Base-by-base conservation (phyloP, 2,888 invertebrate species). In the Lithodes maja region DNA sequence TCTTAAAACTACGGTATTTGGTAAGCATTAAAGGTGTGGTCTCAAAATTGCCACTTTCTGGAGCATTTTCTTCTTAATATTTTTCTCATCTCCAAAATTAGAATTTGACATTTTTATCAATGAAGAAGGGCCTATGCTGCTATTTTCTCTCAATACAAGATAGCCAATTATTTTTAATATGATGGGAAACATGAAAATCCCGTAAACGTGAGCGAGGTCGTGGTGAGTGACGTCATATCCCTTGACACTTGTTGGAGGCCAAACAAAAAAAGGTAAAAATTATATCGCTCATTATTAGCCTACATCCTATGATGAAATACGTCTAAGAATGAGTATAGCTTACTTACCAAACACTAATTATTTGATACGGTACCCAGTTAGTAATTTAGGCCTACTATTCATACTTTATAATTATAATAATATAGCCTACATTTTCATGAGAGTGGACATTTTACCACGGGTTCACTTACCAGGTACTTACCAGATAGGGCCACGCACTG, bases 11-110 rank as follows among this genome's bases (percentile, higher is more conserved):
- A 17, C 53, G 83, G 52, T 15, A 84, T 53, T 52, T 86, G 86
- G 86, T 86, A 86, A 86, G 74, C 75, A 74, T 86, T 86, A 81
- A 81, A 86, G 86, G 86, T 86, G 86, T 86, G 86, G 86, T 86
- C 86, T 81, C 54, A 55, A 75, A 50, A 71, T 86, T 86, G 86
- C 86, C 86, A 86, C 77, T 81, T 86, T 74, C 74, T 75, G 49
- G 61, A 86, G 54, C 52, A 15, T 53, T 81, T 55, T 54, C 69
- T 74, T 3, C 54, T 53, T 75, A 84, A 50, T 17, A 54, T 50
- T 84, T 55, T 84, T 9, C 1, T 3, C 5, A 17, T 12, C 49
- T 54, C 1, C 55, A 17, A 15, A 53, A 17, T 2, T 55, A 33
- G 9, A n/a, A 9, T 15, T 61, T 2, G 3, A 12, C 12, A 15